Base-by-base conservation (phyloP, 1,140 invertebrate genomes). In the Leptoteleia sp. region DNA sequence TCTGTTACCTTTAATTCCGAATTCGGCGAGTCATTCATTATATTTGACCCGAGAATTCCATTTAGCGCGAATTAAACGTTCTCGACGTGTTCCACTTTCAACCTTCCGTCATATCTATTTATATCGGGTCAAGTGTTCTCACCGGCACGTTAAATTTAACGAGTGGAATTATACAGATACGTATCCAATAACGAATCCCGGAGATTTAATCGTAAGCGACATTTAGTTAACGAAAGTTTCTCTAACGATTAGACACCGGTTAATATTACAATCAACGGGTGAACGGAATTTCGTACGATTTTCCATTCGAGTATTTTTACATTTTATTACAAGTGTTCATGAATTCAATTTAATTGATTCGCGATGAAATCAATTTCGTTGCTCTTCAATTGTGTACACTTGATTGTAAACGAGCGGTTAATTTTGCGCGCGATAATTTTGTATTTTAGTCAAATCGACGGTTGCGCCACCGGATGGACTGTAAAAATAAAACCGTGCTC, bases 121-220 rank as follows among this genome's bases (percentile, higher is more conserved):
- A 61, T 67, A 68, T 55, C 25, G 35, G 47, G 33, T 79, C 40
- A 70, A 84, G 55, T 25, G 42, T 70, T 57, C 71, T 82, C 48
- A 33, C 11, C 37, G 45, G 22, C 37, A 62, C 75, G 76, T 78
- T 76, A 77, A 80, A 76, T 78, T 83, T 76, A 81, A 83, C 68
- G 65, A 81, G 42, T 52, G 42, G 47, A 75, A 48, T 50, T 55
- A 55, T 55, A 52, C 38, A 45, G 33, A 19, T 52, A 35, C 29
- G 13, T 42, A 27, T 38, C 9, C 37, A 42, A 59, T 71, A 52
- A 52, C 35, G 27, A 59, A 48, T 70, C 25, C 38, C 31, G 4
- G 3, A 25, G 40, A 22, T 22, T 57, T 29, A 47, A 43, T 45
- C 22, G 15, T 8, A 45, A 57, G 3, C n/a, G n/a, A 13, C 16